Evolutionary conservation across 2,113 vertebrate species (phyloP).

Genomic region (Nothoprocta perdicaria): DNA sequence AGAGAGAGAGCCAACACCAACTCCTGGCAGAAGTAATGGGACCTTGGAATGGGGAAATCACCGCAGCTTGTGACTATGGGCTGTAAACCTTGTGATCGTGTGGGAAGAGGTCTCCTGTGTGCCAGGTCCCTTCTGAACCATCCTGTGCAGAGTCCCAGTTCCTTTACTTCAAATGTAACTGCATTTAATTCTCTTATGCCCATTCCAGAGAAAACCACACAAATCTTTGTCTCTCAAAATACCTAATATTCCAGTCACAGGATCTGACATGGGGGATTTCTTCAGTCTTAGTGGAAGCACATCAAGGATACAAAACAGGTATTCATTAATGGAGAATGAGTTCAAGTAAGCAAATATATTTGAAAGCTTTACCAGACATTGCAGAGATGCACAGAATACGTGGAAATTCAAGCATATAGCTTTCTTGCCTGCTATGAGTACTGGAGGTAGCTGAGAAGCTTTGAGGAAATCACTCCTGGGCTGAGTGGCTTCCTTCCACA

Average conservation of each 20-base stretch:
- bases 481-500: background rate
- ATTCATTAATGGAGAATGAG: background rate
- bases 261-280: background rate
- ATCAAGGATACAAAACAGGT: background rate
- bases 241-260: background rate
- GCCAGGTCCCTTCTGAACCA: background rate
- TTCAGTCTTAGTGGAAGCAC: background rate
- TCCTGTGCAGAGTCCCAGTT: background rate
- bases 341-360: constrained; percentile 44
- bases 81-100: background rate
- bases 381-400: background rate
- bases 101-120: background rate
- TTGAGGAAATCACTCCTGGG: background rate
- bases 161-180: background rate
- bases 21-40: fast-evolving
- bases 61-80: background rate
- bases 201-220: background rate
- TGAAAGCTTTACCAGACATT: background rate
- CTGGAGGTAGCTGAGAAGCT: background rate
- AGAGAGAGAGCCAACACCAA: background rate
- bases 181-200: background rate
- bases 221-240: background rate
- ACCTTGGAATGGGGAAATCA: background rate
- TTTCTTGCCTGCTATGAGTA: background rate
- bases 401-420: background rate